phyloP scores from a whole-genome alignment of 2,797 vertebrate species.

The Gallinago stenura region DNA sequence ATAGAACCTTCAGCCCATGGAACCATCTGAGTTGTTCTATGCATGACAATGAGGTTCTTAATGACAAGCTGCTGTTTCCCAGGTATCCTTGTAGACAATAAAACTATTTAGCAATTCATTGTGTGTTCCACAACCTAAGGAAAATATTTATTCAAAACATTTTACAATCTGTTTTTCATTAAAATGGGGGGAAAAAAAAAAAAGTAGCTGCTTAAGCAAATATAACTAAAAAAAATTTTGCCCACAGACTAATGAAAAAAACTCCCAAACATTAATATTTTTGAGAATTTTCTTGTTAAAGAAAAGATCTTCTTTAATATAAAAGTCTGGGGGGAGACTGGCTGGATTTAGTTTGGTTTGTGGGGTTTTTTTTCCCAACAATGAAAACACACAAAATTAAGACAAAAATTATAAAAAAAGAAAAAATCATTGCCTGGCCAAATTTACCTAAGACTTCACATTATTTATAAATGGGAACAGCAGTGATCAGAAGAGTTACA shows the following conservation, averaged over 20 bases:
- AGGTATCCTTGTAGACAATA: neutral
- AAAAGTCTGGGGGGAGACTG: neutral
- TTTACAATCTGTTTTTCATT: neutral
- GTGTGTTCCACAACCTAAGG: neutral
- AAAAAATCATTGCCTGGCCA: neutral
- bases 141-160: neutral
- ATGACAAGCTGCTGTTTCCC: neutral
- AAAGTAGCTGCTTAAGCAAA: neutral
- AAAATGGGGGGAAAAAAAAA: neutral
- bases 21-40: neutral
- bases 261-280: neutral
- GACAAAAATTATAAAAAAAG: neutral
- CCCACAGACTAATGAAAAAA: neutral
- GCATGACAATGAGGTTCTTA: neutral
- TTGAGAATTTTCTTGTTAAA: neutral
- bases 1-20: neutral
- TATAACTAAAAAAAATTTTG: neutral
- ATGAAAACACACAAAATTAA: neutral
- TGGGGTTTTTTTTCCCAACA: neutral
- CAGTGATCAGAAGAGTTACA: neutral
- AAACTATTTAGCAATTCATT: neutral
- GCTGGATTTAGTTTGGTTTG: neutral
- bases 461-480: neutral
- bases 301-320: neutral
- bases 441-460: neutral